These are phyloP conservation scores for Eonycteris spelaea DNA, from an alignment of 2,113 vertebrate genomes.

Conservation along the genomic window DNA sequence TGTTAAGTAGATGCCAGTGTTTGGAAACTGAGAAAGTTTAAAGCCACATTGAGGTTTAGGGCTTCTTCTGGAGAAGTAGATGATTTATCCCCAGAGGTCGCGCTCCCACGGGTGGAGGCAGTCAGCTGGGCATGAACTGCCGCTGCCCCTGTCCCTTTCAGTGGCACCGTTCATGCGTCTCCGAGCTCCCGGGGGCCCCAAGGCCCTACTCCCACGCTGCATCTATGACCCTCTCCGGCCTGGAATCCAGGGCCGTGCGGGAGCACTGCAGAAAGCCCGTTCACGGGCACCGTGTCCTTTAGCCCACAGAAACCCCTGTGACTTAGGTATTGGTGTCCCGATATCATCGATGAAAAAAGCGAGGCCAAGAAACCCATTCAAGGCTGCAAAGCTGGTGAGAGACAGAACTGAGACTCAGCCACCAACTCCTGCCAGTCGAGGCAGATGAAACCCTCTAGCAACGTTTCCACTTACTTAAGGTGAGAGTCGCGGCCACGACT, in stretches of 20 bases:
- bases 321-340: neutral
- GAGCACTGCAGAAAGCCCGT: neutral
- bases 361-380: neutral
- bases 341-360: neutral
- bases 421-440: neutral
- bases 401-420: neutral
- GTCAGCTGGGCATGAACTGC: neutral
- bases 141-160: neutral
- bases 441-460: neutral
- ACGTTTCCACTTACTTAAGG: neutral
- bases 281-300: neutral
- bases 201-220: too few relatives aligned
- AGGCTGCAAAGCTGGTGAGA: neutral
- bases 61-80: neutral
- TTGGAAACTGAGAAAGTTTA: neutral
- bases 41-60: neutral
- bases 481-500: neutral
- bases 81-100: neutral
- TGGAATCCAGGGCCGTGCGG: neutral
- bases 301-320: neutral
- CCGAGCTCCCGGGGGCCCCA: neutral
- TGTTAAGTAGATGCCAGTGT: conserved; percentile 18
- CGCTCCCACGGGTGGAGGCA: neutral
- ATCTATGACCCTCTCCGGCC: neutral
- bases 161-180: neutral